Evolutionary conservation across 2,113 vertebrate species (phyloP), one percentile per base, ranked within the genome.

Genomic region (Sphyrna mokarran): DNA sequence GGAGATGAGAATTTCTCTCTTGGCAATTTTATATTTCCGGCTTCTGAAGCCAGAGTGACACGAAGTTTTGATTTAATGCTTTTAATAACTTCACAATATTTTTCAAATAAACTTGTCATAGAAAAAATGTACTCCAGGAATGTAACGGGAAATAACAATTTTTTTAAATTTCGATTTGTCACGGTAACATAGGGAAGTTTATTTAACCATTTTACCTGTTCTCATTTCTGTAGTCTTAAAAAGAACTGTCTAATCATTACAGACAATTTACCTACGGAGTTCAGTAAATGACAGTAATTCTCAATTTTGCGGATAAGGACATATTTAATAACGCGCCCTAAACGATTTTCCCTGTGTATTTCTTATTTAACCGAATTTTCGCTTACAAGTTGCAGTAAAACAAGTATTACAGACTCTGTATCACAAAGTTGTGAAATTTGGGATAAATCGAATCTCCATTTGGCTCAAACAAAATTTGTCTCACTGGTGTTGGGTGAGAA

Each of bases 101-200:
- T 91, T n/a, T 37, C 89, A 66, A 37, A 33, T 8, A 66, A 66
- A 91, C 0, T n/a, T 91, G 29, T 1, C n/a, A 66, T 16, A 37
- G 48, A 58, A 89, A 89, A 90, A 61, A 20, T 7, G 37, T 66
- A 20, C 14, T 66, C 68, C 16, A 37, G n/a, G 6, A 66, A 91
- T 91, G 61, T 93, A 20, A 66, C 33, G 22, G 89, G 18, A 26
- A 91, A 33, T 66, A 37, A 66, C 66, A 10, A n/a, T n/a, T n/a
- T n/a, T 93, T 93, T 66, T 93, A 18, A 66, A 66, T 66, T 93
- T 93, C 61, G 89, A 93, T 66, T 90, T 90, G 2, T n/a, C 61
- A 37, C 16, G 66, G 10, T 37, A 1, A 18, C 6, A 63, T 29
- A 91, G 16, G 89, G n/a, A 91, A 11, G 14, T 3, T 9, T 89